These are phyloP conservation scores for Chaenogobius annularis DNA, from an alignment of 2,113 vertebrate species.

Conservation along the genomic window DNA sequence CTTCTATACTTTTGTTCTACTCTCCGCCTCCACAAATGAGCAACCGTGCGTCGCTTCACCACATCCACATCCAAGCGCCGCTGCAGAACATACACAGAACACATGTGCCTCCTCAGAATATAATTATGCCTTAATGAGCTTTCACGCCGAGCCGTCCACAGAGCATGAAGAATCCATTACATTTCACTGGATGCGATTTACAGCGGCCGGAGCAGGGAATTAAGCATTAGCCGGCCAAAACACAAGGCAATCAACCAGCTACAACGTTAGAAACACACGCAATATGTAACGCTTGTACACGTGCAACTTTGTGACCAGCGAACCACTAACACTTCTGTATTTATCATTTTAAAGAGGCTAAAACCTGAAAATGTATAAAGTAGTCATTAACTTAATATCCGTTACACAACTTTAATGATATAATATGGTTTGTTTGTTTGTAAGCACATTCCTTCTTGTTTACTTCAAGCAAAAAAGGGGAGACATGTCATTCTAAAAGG, in stretches of 20 bases:
- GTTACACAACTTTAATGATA: no score
- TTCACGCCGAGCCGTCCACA: not conserved
- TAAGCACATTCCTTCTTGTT: no score
- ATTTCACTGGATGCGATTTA: not conserved
- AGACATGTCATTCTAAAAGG: no score
- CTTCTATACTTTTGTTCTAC: no score
- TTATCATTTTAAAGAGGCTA: not conserved
- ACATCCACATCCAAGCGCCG: conserved; percentile 15
- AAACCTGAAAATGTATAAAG: no score
- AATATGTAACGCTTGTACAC: not conserved
- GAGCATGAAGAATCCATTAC: conserved; percentile 6
- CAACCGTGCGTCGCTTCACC: no score
- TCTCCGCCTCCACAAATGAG: no score
- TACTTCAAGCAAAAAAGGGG: no score
- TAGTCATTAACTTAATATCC: no score
- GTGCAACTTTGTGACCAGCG: no score
- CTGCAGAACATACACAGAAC: conserved; percentile 10
- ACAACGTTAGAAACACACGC: not conserved
- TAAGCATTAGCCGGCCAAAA: not conserved
- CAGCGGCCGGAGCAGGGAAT: not conserved
- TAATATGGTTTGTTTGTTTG: no score
- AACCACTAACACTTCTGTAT: not conserved
- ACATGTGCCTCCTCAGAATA: not conserved
- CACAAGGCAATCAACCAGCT: not conserved
- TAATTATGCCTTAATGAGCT: not conserved